phyloP scores from a whole-genome alignment of 2,797 vertebrate genomes.

The Eulemur coronatus region DNA sequence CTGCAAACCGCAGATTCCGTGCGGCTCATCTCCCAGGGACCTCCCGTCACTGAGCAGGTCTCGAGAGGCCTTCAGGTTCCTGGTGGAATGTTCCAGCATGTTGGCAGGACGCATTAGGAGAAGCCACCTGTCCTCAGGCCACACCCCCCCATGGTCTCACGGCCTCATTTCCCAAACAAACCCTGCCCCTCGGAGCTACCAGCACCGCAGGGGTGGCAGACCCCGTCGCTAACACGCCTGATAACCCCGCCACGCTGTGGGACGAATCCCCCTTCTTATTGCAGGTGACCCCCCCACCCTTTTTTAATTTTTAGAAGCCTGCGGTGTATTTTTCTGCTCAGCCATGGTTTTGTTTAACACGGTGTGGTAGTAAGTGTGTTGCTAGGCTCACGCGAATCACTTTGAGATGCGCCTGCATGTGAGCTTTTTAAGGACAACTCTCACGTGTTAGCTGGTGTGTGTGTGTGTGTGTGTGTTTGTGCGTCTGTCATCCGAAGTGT shows the following conservation, averaged over 20 bases:
- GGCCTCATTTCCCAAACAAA: background rate
- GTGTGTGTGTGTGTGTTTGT: background rate
- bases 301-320: background rate
- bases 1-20: background rate
- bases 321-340: conserved; percentile 12
- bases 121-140: background rate
- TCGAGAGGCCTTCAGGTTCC: background rate
- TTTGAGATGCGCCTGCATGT: background rate
- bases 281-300: background rate
- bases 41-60: too few relatives aligned
- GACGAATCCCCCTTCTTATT: background rate
- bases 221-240: background rate
- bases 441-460: background rate
- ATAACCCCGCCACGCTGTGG: background rate
- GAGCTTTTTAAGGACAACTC: background rate
- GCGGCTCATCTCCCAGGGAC: background rate
- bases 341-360: background rate
- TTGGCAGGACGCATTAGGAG: background rate
- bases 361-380: background rate
- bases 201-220: background rate
- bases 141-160: background rate
- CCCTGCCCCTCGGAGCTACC: background rate
- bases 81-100: background rate
- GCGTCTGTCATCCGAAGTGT: background rate
- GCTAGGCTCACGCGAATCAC: background rate